Conservation (phyloP, 2,888 invertebrate species). For the Mantis religiosa region DNA sequence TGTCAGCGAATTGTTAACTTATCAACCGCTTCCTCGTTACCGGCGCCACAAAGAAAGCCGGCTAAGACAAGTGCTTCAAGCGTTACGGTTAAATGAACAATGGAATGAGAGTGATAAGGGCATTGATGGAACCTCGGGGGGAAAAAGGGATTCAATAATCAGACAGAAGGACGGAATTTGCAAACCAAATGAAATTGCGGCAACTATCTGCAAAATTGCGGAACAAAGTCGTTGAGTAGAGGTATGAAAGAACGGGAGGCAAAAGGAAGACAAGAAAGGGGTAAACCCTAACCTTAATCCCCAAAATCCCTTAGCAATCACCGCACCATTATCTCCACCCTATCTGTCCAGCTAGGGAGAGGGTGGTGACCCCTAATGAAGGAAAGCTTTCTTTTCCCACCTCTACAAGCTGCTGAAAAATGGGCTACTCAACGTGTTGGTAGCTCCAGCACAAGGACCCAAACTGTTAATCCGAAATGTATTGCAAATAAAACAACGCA, state of each 20-base stretch:
- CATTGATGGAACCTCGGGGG: not conserved
- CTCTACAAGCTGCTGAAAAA: not conserved
- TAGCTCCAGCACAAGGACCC: no score
- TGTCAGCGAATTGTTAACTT: no score
- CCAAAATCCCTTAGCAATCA: conserved; percentile 28
- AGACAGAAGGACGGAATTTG: not conserved
- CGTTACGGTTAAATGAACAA: not conserved
- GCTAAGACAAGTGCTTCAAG: no score
- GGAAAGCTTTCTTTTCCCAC: conserved; percentile 12
- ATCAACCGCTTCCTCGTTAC: no score
- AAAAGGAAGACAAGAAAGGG: not conserved
- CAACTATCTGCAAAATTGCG: not conserved
- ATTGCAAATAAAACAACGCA: no score
- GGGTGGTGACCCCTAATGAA: conserved; percentile 10
- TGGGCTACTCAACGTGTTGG: not conserved
- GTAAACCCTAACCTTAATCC: conserved; percentile 21
- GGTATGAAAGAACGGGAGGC: not conserved
- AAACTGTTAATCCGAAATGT: no score
- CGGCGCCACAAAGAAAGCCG: no score
- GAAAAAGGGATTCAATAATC: not conserved
- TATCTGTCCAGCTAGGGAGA: conserved; percentile 16
- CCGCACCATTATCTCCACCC: conserved; percentile 27
- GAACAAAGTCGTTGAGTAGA: not conserved
- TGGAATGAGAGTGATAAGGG: not conserved
- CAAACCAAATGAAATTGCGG: not conserved